Conservation (phyloP, 2,797 vertebrate genomes). For the Neostethus bicornis region DNA sequence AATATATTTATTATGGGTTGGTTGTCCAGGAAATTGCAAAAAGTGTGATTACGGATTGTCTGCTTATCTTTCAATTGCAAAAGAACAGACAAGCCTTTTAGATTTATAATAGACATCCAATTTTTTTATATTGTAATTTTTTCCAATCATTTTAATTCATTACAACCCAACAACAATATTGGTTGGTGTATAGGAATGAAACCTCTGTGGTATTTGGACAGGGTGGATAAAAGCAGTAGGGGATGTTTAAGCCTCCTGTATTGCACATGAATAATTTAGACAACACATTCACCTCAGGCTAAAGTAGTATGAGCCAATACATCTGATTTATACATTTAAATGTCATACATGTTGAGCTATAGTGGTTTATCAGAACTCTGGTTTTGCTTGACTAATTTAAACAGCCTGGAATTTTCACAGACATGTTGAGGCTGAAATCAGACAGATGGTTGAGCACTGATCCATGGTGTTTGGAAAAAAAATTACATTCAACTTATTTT, state of each 20-base stretch:
- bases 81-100: too few relatives aligned
- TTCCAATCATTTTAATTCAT: too few relatives aligned
- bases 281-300: constrained; percentile 39
- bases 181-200: neutral
- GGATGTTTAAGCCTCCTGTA: constrained; percentile 39
- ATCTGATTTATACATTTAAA: constrained; percentile 31
- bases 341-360: constrained; percentile 23
- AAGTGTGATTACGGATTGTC: too few relatives aligned
- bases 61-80: too few relatives aligned
- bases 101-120: too few relatives aligned
- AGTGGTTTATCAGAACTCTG: constrained; percentile 19
- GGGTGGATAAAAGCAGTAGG: constrained; percentile 23
- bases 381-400: constrained; percentile 9
- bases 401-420: constrained; percentile 6
- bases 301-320: constrained; percentile 20
- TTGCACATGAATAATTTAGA: constrained; percentile 58
- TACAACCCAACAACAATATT: too few relatives aligned
- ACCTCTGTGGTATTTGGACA: constrained; percentile 7
- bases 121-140: too few relatives aligned
- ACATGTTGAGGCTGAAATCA: constrained; percentile 17
- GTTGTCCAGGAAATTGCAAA: too few relatives aligned
- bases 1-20: too few relatives aligned
- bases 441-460: constrained; percentile 11
- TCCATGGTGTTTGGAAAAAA: constrained; percentile 1
- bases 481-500: neutral